A percentile compares a stretch with the other conserved stretches of the same genome.
These are phyloP conservation scores for Decapterus maruadsi DNA, from an alignment of 2,797 vertebrate species.

Conservation along the genomic window DNA sequence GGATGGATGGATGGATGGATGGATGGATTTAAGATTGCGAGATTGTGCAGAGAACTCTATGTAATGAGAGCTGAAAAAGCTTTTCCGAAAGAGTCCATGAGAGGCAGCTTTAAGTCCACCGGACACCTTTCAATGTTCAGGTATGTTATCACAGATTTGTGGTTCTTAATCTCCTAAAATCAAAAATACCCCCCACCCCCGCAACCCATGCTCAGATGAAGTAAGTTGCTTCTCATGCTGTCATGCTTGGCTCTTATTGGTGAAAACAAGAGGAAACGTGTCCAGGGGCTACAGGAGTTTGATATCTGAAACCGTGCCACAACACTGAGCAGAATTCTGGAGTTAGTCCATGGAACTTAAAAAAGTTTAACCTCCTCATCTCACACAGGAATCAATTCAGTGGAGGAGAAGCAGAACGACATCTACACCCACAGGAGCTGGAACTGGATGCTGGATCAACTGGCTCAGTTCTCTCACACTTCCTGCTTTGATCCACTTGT, in stretches of 20 bases:
- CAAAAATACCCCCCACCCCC: neutral
- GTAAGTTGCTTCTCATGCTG: neutral
- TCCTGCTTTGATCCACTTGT: too few relatives aligned
- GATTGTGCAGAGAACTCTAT: too few relatives aligned
- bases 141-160: neutral
- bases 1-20: too few relatives aligned
- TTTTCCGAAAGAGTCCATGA: too few relatives aligned
- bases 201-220: neutral
- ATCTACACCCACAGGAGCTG: neutral
- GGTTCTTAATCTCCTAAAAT: neutral
- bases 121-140: neutral
- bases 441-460: neutral
- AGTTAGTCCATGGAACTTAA: neutral
- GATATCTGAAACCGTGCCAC: too few relatives aligned
- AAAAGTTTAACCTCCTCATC: neutral
- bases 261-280: neutral
- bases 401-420: neutral
- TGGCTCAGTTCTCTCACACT: too few relatives aligned
- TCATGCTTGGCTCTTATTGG: neutral
- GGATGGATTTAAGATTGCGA: neutral
- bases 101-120: too few relatives aligned
- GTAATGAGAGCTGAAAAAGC: too few relatives aligned
- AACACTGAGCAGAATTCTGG: neutral
- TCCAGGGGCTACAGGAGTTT: neutral
- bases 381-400: neutral